Base-by-base conservation (phyloP, 2,888 invertebrate species). In the Cremastinae sp. region DNA sequence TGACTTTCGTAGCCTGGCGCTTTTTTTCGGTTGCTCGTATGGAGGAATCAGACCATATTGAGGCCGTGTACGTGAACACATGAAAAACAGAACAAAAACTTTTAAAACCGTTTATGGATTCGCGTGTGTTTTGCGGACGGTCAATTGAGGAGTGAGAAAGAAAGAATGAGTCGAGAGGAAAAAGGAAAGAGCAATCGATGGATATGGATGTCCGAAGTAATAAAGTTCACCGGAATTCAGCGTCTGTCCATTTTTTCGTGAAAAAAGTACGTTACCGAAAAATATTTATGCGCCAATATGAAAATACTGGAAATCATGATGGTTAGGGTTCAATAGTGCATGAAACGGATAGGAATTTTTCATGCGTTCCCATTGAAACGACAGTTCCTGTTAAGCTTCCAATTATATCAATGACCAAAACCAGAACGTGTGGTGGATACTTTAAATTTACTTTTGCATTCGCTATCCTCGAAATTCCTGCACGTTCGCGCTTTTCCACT, bases 71-170 rank as follows among this genome's bases (percentile, higher is more conserved):
- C n/a, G n/a, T n/a, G n/a, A n/a, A n/a, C n/a, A n/a, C n/a, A n/a
- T n/a, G n/a, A n/a, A 41, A 58, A 22, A 58, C 45, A 5, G 39
- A 43, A 39, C 2, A 16, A 64, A 62, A 64, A 41, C 62, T 68
- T 76, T 76, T 73, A 58, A 62, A 68, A 69, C 45, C n/a, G 37
- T 65, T 53, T 58, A 73, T 76, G 64, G 64, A 69, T 69, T 64
- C 35, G 37, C 16, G 49, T 35, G 41, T 9, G 58, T 49, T 14
- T 69, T 51, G 59, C 69, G 53, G 64, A 68, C 58, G 37, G 41
- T 9, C 37, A 59, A 75, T 62, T 10, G 62, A 41, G 2, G n/a
- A 20, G 39, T 39, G 43, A 12, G n/a, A 35, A 55, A 28, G 12
- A 66, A 12, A 28, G 41, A 43, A 39, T 1, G 28, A 37, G 51